Conservation (phyloP, 2,113 vertebrate genomes). For the Hippocampus barbouri region DNA sequence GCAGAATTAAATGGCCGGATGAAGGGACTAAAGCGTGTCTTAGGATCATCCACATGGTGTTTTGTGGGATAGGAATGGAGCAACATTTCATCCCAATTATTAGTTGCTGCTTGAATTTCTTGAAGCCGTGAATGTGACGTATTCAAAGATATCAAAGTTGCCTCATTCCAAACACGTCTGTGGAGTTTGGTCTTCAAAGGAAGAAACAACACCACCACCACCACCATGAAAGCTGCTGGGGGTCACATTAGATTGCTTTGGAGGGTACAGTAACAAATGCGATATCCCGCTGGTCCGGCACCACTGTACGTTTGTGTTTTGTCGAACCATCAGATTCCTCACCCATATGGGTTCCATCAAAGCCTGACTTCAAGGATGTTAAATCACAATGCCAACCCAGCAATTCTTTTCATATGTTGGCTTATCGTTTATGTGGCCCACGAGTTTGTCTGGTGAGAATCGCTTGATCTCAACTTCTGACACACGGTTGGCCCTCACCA, state of each 20-base stretch:
- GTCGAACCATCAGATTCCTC: conserved; percentile 7
- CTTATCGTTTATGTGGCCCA: not conserved
- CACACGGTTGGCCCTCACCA: conserved; percentile 17
- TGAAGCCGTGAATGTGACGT: not conserved
- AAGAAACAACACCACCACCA: not conserved
- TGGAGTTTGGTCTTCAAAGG: conserved; percentile 12
- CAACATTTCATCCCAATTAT: no score
- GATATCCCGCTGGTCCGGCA: conserved; percentile 6
- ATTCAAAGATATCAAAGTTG: not conserved
- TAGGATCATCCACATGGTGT: no score
- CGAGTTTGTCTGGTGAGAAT: conserved; percentile 18
- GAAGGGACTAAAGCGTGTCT: no score
- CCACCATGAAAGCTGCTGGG: not conserved
- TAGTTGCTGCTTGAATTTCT: not conserved
- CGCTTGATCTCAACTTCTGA: conserved; percentile 14
- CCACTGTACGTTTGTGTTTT: conserved; percentile 9
- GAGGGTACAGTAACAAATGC: conserved; percentile 5
- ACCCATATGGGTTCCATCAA: conserved; percentile 9
- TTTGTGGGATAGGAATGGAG: no score
- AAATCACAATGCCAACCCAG: not conserved
- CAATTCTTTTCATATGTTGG: conserved; percentile 9
- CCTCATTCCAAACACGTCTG: not conserved
- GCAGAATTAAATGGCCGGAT: no score
- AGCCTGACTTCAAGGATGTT: conserved; percentile 5
- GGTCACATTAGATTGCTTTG: not conserved